These are phyloP conservation scores for sheep (Ovis aries) DNA, from an alignment of 2,113 vertebrate genomes.

Conservation along the genomic window ARS-UI_Ramb_v3.0 NC_056063.1:11435501-11436000, in stretches of 20 bases:
- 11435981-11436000: neutral
- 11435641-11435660: neutral
- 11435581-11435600: neutral
- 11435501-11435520: neutral
- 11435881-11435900: neutral
- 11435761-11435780: neutral
- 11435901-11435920: neutral
- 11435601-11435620: neutral
- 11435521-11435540: neutral
- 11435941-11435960: neutral
- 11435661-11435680: neutral
- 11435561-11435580: neutral
- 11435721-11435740: neutral
- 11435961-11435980: neutral
- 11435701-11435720: neutral
- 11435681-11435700: neutral
- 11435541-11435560: neutral
- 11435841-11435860: neutral
- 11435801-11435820: neutral
- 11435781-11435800: neutral
- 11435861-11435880: neutral
- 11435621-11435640: neutral
- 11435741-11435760: neutral
- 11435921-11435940: neutral
- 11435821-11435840: neutral